Conservation (phyloP, 2,797 vertebrate genomes). For the Falco naumanni region DNA sequence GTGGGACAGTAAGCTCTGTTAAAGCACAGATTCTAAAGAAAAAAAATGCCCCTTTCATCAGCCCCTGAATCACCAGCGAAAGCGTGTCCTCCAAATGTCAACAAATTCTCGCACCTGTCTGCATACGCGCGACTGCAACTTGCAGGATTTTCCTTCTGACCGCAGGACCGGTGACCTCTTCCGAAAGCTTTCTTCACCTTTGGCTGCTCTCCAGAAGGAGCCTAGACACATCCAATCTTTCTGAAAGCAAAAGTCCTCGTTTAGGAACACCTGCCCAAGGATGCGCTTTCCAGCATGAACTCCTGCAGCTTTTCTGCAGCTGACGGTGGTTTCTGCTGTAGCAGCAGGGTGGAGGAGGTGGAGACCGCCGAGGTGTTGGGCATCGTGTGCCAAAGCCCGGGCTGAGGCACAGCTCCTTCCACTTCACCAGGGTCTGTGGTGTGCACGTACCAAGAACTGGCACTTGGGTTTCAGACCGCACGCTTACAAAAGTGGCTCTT, state of each 20-base stretch:
- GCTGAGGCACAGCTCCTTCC: background rate
- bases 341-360: background rate
- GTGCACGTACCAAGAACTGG: accelerated
- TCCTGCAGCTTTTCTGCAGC: background rate
- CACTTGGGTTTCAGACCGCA: accelerated
- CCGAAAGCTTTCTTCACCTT: background rate
- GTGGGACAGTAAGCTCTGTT: background rate
- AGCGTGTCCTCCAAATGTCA: background rate
- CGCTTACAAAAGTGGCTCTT: background rate
- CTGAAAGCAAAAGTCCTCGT: background rate
- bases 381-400: background rate
- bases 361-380: background rate
- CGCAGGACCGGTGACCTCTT: background rate
- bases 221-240: background rate
- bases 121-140: background rate
- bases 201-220: background rate
- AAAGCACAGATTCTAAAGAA: background rate
- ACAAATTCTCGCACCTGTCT: background rate
- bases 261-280: background rate
- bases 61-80: background rate
- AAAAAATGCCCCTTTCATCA: background rate
- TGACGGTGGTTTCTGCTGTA: background rate
- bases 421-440: accelerated
- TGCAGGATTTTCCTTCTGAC: background rate
- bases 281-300: background rate